Percentiles rank a stretch among this genome's conserved stretches.
phyloP scores from a whole-genome alignment of 1,140 invertebrate species.

The Cotesia typhae region DNA sequence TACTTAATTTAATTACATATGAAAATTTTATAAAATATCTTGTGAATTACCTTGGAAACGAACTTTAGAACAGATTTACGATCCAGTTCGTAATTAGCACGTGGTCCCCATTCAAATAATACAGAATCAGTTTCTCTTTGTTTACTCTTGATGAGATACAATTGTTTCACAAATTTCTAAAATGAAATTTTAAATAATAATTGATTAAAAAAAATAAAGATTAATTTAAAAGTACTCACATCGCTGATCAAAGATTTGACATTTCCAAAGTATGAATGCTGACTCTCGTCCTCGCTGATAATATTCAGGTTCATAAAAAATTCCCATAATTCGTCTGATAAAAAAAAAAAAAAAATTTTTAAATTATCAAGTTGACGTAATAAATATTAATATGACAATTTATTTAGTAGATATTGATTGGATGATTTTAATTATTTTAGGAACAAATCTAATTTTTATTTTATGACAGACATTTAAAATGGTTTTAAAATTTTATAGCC shows the following conservation, averaged over 20 bases:
- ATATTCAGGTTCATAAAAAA: not conserved
- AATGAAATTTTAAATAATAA: not conserved
- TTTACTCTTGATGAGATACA: not conserved
- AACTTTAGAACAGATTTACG: not conserved
- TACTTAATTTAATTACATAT: too few relatives aligned
- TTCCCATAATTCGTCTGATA: not conserved
- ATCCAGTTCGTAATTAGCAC: not conserved
- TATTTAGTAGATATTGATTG: too few relatives aligned
- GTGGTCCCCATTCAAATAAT: not conserved
- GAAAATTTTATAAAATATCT: too few relatives aligned
- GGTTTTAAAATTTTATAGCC: too few relatives aligned
- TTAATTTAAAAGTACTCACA: not conserved
- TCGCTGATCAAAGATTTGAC: not conserved
- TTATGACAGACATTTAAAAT: too few relatives aligned
- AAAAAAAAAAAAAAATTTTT: not conserved
- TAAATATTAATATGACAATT: too few relatives aligned
- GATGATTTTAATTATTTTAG: too few relatives aligned
- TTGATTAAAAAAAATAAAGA: not conserved
- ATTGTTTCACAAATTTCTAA: slow-evolving; percentile 4
- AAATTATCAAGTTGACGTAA: too few relatives aligned
- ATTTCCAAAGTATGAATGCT: slow-evolving; percentile 4
- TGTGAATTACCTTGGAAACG: not conserved
- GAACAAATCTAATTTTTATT: too few relatives aligned
- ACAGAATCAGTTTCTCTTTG: not conserved
- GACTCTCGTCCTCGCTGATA: not conserved